Evolutionary conservation across 2,797 vertebrate species (phyloP), one percentile per base, ranked within the genome.

Genomic region (Onychomys leucogaster): DNA sequence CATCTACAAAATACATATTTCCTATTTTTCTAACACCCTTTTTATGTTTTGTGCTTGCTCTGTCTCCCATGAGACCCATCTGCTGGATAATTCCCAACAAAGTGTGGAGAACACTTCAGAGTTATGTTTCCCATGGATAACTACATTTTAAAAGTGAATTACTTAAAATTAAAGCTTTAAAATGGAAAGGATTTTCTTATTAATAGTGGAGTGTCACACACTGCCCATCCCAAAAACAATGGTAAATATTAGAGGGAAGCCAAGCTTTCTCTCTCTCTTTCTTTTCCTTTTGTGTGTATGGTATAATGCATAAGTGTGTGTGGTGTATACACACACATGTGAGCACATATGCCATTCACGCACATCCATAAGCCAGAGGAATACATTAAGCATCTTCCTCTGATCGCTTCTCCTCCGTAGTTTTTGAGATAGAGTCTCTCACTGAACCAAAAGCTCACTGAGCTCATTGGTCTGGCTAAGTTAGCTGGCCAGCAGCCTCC

Each of bases 121-220:
- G 9, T 83, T 93, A 59, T 34, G 7, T 10, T 11, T 93, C 29
- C 17, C 4, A 81, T 19, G 61, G 2, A 1, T 67, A 88, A 63
- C 78, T 90, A 34, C 25, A 75, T 89, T 94, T 77, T 49, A 96
- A 89, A 46, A 93, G 52, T 43, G 0, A 73, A 17, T 23, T 94
- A 69, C 32, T 95, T 77, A 76, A 94, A 49, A 88, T 71, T 88
- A 57, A 89, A 43, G 25, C 29, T 94, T 93, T 52, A 90, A 43
- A 83, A 46, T 32, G 25, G 77, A 86, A 93, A 32, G 13, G 9
- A 81, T 63, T 77, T 81, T 7, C 0, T 76, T 5, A 34, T 83
- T 92, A 95, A 81, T 77, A 34, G 16, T 89, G 19, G 13, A 41
- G 32, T 93, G 86, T 59, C 46, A 83, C 92, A 11, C 21, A 94